Percentiles rank a stretch among this genome's conserved stretches.
phyloP scores from a whole-genome alignment of 2,797 vertebrate genomes.

The Clarias pachynema region DNA sequence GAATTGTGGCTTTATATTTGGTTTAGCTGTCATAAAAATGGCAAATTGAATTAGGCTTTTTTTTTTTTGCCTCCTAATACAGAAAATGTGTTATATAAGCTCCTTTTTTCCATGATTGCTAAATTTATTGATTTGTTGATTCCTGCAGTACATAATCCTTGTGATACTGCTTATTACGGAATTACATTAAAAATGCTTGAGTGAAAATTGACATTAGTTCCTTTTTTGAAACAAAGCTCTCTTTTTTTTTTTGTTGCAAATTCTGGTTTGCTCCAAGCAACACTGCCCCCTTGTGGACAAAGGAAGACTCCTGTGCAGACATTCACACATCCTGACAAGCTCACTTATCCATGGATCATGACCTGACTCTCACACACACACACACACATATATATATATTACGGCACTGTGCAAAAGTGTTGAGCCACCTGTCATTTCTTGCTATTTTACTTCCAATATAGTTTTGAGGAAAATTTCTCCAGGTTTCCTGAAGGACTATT shows the following conservation, averaged over 20 bases:
- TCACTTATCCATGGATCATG: not conserved
- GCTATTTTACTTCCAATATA: too few species aligned
- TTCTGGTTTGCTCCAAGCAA: not conserved
- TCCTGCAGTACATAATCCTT: not conserved
- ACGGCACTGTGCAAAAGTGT: too few species aligned
- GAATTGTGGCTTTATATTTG: not conserved
- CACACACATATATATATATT: too few species aligned
- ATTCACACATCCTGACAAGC: not conserved
- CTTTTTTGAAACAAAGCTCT: not conserved
- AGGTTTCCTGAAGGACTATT: too few species aligned
- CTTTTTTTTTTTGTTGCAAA: not conserved
- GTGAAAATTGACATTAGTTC: not conserved
- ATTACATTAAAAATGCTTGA: not conserved
- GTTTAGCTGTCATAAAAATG: not conserved
- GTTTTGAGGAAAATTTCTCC: too few species aligned
- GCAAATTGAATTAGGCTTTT: too few species aligned
- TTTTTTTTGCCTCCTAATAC: not conserved
- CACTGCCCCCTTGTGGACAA: slow-evolving; percentile 10
- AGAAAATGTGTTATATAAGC: not conserved
- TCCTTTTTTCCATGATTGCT: not conserved
- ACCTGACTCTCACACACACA: too few species aligned
- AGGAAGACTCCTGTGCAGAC: not conserved
- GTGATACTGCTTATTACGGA: not conserved
- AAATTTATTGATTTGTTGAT: too few species aligned
- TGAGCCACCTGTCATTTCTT: too few species aligned